A percentile compares a stretch with the other conserved stretches of the same genome.
Conservation (phyloP, 2,888 invertebrate genomes). For the Bellardia pandia region DNA sequence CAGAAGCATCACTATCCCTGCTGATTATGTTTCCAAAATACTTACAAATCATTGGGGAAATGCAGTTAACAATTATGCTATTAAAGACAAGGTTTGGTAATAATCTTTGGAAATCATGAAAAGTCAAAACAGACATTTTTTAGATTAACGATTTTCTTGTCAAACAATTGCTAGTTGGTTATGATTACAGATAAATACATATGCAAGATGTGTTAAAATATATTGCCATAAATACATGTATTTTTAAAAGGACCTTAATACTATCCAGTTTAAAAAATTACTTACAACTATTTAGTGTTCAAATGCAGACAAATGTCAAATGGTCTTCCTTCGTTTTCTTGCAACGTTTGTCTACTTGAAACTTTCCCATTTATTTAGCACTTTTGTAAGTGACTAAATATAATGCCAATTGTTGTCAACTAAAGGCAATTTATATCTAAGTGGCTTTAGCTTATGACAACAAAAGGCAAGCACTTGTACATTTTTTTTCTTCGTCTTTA, state of each 20-base stretch:
- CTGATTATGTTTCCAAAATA: too few relatives aligned
- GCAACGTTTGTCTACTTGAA: neutral
- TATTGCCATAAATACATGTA: too few relatives aligned
- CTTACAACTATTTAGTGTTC: conserved; percentile 28
- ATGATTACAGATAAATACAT: too few relatives aligned
- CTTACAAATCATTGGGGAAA: too few relatives aligned
- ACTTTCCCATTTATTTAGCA: conserved; percentile 12
- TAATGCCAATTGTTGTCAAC: conserved; percentile 65
- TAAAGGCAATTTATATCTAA: conserved; percentile 50
- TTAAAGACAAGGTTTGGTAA: too few relatives aligned
- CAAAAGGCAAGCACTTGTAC: neutral
- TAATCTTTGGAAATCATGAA: too few relatives aligned
- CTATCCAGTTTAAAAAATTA: neutral
- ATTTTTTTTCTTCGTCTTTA: conserved; percentile 23
- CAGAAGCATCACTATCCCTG: too few relatives aligned
- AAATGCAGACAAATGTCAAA: conserved; percentile 40
- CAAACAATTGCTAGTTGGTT: too few relatives aligned
- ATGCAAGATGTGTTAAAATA: too few relatives aligned
- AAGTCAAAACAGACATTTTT: too few relatives aligned
- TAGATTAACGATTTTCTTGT: too few relatives aligned
- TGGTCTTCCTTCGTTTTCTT: neutral
- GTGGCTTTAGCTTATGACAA: conserved; percentile 41
- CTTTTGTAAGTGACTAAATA: conserved; percentile 23
- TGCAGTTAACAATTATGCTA: too few relatives aligned
- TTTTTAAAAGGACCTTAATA: neutral